Evolutionary conservation across 37 sponge, comb jelly and placozoan species (phyloP), one percentile per base, ranked within the genome.

Genomic region (Agelas oroides): DNA sequence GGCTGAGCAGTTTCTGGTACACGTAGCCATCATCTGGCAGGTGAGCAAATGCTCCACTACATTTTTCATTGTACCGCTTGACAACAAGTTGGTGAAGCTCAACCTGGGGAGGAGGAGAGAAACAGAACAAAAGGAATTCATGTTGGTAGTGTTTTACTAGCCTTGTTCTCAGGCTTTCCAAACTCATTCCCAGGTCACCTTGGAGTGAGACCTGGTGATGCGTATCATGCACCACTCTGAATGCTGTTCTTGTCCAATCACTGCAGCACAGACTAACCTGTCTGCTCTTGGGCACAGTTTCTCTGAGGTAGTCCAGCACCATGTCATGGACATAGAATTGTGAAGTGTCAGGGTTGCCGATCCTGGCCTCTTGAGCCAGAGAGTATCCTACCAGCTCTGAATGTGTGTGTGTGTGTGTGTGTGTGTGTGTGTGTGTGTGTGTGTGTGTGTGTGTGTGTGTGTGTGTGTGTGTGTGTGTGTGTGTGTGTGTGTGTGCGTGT

Each of bases 231-330:
- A n/a, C n/a, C n/a, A n/a, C n/a, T n/a, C n/a, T n/a, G n/a, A n/a
- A n/a, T n/a, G n/a, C n/a, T n/a, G n/a, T n/a, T n/a, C n/a, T n/a
- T n/a, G n/a, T n/a, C n/a, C n/a, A n/a, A n/a, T n/a, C n/a, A n/a
- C n/a, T n/a, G n/a, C n/a, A n/a, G n/a, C n/a, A n/a, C n/a, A 46
- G 46, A 5, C 33, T 75, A 21, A 38, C 78, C 80, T 82, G 83
- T n/a, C 80, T 68, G 0, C 65, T 61, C 0, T 35, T 17, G n/a
- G 66, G 59, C 16, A 61, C 69, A 30, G 68, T 52, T 27, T 77
- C 79, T 46, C 73, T 66, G 38, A 87, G 79, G 79, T 87, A 83
- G 64, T 87, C 88, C n/a, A 91, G 63, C 16, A 88, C 54, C 21
- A 92, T 78, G 68, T 87, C 81, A 40, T 86, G 85, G 32, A 85